A percentile compares a stretch with the other conserved stretches of the same genome.
Conservation (phyloP, 2,888 invertebrate species). For the Esperia sulphurella region DNA sequence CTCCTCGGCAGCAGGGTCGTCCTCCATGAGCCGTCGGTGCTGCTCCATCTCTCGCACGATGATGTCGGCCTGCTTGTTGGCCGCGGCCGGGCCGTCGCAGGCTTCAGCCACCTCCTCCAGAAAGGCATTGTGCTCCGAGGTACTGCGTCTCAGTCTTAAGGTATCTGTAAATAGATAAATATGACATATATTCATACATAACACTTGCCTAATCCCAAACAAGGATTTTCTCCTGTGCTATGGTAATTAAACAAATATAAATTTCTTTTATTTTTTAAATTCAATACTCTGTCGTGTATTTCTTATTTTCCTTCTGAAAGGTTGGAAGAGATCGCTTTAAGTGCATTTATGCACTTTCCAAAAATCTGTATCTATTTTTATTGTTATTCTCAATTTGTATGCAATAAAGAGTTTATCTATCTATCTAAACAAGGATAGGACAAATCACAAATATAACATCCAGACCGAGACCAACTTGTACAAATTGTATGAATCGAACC, state of each 20-base stretch:
- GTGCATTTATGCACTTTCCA: no score
- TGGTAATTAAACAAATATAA: no score
- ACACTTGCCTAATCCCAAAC: not conserved
- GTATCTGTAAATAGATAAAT: slow-evolving; percentile 42
- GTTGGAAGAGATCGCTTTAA: no score
- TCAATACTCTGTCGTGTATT: not conserved
- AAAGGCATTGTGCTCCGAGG: slow-evolving; percentile 53
- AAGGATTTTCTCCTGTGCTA: no score
- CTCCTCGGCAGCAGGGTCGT: slow-evolving; percentile 81
- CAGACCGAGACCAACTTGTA: no score
- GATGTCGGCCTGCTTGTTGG: slow-evolving; percentile 76
- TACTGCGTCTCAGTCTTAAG: slow-evolving; percentile 49
- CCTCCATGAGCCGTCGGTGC: slow-evolving; percentile 82
- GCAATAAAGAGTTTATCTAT: no score
- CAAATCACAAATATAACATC: no score
- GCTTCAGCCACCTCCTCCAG: slow-evolving; percentile 35
- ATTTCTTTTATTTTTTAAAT: not conserved
- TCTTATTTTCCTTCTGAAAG: no score
- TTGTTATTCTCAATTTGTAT: no score
- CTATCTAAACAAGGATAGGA: no score
- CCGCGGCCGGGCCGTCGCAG: slow-evolving; percentile 35
- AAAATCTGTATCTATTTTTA: no score
- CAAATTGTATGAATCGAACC: no score
- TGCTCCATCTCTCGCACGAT: slow-evolving; percentile 83
- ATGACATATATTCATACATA: not conserved